phyloP scores from a whole-genome alignment of 2,797 vertebrate species.

The Oreonectes daqikongensis region DNA sequence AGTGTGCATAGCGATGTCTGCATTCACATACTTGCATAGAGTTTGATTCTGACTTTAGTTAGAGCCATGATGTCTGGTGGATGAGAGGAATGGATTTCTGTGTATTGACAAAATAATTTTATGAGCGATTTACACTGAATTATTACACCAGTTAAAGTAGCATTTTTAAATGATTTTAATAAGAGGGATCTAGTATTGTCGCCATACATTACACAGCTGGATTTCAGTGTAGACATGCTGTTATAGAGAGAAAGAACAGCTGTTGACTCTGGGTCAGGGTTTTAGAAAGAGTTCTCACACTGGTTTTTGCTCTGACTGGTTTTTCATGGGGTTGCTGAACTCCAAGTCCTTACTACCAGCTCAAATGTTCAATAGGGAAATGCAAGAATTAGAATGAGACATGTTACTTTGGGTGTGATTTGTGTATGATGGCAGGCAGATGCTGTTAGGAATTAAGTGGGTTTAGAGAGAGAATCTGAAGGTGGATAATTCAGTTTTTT shows the following conservation, averaged over 20 bases:
- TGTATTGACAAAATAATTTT: too few species aligned
- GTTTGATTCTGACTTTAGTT: too few species aligned
- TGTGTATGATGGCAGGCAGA: slow-evolving; percentile 13
- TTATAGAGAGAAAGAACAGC: slow-evolving; percentile 1
- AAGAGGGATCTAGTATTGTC: neutral
- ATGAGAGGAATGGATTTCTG: too few species aligned
- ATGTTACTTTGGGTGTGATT: slow-evolving; percentile 1
- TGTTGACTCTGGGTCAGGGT: slow-evolving; percentile 5
- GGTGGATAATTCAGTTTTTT: slow-evolving; percentile 48
- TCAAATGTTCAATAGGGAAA: neutral
- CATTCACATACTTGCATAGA: too few species aligned
- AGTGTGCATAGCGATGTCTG: too few species aligned
- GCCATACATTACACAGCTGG: neutral
- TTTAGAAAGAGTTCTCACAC: slow-evolving; percentile 8
- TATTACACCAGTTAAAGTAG: too few species aligned
- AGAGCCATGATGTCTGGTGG: too few species aligned
- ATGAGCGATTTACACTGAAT: too few species aligned
- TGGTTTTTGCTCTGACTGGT: slow-evolving; percentile 11
- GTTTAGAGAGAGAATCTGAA: slow-evolving; percentile 21
- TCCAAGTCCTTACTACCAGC: neutral
- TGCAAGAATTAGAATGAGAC: neutral
- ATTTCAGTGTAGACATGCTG: neutral
- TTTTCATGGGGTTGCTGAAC: slow-evolving; percentile 13
- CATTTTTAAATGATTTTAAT: neutral
- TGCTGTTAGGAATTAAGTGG: slow-evolving; percentile 45